phyloP scores from a whole-genome alignment of 2,113 vertebrate genomes.

The Cavia porcellus region DNA sequence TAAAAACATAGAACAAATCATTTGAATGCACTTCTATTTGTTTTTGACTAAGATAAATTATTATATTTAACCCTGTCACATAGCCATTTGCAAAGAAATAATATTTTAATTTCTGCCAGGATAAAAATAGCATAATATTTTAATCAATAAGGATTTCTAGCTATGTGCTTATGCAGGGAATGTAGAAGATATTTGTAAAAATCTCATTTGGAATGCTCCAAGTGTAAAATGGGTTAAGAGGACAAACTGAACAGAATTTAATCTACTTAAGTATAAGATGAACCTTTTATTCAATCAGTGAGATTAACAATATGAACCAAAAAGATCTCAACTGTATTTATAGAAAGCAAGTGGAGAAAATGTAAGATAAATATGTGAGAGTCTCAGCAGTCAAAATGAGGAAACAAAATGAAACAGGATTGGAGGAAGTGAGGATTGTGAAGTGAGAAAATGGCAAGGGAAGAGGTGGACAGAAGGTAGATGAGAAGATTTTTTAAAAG shows the following conservation, averaged over 20 bases:
- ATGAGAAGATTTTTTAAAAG: background rate
- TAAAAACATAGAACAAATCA: slow-evolving; percentile 42
- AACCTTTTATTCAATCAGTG: background rate
- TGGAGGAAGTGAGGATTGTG: background rate
- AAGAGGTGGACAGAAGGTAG: background rate
- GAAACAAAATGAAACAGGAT: background rate
- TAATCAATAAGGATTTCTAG: background rate
- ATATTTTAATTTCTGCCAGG: slow-evolving; percentile 50
- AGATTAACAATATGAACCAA: background rate
- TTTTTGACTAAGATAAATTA: background rate
- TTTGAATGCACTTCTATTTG: slow-evolving; percentile 38
- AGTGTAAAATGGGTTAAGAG: background rate
- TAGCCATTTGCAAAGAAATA: slow-evolving; percentile 17
- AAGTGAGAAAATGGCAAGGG: background rate
- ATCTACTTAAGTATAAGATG: background rate
- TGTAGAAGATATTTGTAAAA: background rate
- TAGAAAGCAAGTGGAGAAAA: background rate
- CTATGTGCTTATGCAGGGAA: background rate
- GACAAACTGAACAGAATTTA: background rate
- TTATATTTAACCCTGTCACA: background rate
- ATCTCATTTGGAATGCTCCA: background rate
- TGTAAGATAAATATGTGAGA: background rate
- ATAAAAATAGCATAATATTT: background rate
- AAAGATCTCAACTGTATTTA: background rate
- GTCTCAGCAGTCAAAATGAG: background rate